Conservation (phyloP, 1,140 invertebrate species). For the Pogonognathellus flavescens region DNA sequence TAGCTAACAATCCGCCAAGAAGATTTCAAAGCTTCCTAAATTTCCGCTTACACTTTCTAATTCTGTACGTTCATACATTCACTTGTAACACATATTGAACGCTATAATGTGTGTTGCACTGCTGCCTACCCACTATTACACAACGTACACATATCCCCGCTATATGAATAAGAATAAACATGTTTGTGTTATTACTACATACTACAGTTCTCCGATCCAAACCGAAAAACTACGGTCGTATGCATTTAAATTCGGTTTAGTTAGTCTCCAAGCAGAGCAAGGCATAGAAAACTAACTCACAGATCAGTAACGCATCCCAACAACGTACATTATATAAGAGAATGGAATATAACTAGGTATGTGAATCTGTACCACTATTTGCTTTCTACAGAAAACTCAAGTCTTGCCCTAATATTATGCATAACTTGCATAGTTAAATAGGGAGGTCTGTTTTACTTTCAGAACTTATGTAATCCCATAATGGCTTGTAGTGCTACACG, state of each 20-base stretch:
- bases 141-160: neutral
- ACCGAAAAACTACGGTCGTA: conserved; percentile 12
- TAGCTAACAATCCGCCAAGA: conserved; percentile 59
- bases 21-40: conserved; percentile 57
- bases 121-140: neutral
- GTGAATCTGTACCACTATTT: neutral
- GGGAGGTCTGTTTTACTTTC: too few species aligned
- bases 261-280: conserved; percentile 35
- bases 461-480: too few species aligned
- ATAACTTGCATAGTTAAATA: too few species aligned
- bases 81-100: too few species aligned
- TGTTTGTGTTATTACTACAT: conserved; percentile 19
- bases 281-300: conserved; percentile 10
- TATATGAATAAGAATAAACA: neutral
- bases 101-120: too few species aligned
- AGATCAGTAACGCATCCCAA: neutral
- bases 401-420: too few species aligned
- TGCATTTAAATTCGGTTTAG: conserved; percentile 39
- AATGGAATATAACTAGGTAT: neutral
- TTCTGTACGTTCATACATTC: conserved; percentile 54
- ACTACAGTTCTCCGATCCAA: conserved; percentile 23
- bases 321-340: neutral
- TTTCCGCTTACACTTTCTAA: conserved; percentile 63
- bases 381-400: too few species aligned
- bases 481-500: too few species aligned